Evolutionary conservation across 2,888 invertebrate species (phyloP).

Genomic region (Ormyrus thymus): DNA sequence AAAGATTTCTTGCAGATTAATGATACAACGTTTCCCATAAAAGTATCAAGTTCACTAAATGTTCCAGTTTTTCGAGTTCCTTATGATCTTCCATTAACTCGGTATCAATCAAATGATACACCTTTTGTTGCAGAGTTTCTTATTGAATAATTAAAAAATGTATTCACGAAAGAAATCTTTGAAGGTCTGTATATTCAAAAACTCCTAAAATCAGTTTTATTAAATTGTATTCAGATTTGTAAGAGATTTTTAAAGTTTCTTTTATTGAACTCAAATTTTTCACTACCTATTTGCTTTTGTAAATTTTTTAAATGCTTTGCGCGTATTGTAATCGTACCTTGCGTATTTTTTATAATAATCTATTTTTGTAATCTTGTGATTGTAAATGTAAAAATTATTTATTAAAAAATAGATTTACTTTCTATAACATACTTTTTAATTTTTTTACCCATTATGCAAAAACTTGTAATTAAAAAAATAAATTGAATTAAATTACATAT

Average conservation of each 20-base stretch:
- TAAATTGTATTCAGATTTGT: too few species aligned
- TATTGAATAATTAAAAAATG: conserved; percentile 27
- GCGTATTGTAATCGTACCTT: too few species aligned
- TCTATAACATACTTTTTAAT: not conserved
- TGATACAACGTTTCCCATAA: conserved; percentile 79
- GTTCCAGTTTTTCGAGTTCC: conserved; percentile 81
- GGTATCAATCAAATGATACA: conserved; percentile 82
- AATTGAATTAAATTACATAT: not conserved
- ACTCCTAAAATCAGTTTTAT: too few species aligned
- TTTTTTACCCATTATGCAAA: not conserved
- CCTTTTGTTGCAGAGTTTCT: conserved; percentile 83
- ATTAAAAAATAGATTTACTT: conserved; percentile 8
- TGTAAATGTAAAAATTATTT: not conserved
- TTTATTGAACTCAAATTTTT: too few species aligned
- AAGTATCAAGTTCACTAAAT: conserved; percentile 61
- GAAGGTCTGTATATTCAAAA: not conserved
- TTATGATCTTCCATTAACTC: conserved; percentile 87
- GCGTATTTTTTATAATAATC: conserved; percentile 11
- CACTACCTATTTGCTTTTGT: too few species aligned
- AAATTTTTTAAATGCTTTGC: too few species aligned
- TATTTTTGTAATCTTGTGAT: conserved; percentile 30
- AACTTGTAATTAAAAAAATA: too few species aligned
- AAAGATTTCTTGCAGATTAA: conserved; percentile 76
- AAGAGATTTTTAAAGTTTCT: too few species aligned
- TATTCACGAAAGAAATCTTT: not conserved